These are phyloP conservation scores for Xanthorhoe spadicearia DNA, from an alignment of 2,888 invertebrate genomes.

Conservation along the genomic window DNA sequence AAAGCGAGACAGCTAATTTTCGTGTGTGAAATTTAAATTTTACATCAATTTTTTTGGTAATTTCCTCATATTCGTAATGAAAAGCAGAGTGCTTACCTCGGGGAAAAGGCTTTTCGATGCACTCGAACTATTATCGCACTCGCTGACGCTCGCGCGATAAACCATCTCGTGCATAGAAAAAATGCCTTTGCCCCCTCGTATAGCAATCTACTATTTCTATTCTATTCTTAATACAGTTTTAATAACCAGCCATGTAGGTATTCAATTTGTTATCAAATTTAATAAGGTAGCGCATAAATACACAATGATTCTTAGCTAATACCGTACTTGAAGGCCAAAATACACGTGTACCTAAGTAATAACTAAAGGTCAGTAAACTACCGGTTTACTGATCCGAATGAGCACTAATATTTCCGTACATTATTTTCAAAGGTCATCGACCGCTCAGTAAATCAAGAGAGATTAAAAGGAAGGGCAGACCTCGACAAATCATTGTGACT, in stretches of 20 bases:
- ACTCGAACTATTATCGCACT: no score
- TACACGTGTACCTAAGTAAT: slow-evolving; percentile 8
- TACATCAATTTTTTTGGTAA: no score
- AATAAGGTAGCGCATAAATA: background rate
- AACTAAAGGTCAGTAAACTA: slow-evolving; percentile 21
- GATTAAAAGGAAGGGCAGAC: slow-evolving; percentile 36
- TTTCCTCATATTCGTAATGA: no score
- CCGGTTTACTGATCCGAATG: slow-evolving; percentile 26
- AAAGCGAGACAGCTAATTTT: no score
- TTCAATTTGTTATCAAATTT: background rate
- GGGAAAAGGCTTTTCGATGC: no score
- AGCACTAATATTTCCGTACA: slow-evolving; percentile 28
- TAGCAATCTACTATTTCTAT: no score
- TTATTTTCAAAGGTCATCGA: slow-evolving; percentile 39
- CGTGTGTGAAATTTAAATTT: no score
- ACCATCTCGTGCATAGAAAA: no score
- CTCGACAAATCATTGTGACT: slow-evolving; percentile 41
- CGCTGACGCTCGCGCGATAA: no score
- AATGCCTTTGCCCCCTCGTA: no score
- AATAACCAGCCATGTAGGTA: no score
- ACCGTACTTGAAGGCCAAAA: background rate
- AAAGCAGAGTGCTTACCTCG: no score
- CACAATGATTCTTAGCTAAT: background rate
- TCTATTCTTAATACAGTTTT: background rate
- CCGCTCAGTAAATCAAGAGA: slow-evolving; percentile 40